phyloP scores from a whole-genome alignment of 2,888 invertebrate species.

The Leptinotarsa tumamoca region DNA sequence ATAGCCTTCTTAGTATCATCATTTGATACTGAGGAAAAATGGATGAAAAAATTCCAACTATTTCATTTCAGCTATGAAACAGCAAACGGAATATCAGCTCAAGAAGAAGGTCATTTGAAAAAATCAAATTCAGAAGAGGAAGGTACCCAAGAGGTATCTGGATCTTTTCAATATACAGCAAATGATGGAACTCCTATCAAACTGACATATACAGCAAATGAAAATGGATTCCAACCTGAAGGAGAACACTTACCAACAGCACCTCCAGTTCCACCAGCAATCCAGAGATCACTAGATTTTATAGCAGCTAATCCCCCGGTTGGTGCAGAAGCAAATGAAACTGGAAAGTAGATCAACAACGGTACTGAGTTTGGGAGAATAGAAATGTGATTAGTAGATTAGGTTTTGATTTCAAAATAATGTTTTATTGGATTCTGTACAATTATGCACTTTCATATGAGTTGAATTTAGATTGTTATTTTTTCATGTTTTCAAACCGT shows the following conservation, averaged over 20 bases:
- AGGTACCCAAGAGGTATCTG: conserved; percentile 20
- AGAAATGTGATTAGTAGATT: neutral
- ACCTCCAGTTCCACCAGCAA: conserved; percentile 80
- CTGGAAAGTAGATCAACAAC: neutral
- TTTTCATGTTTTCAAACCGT: neutral
- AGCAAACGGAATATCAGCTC: conserved; percentile 14
- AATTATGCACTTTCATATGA: neutral
- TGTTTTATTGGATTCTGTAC: neutral
- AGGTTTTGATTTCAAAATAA: neutral
- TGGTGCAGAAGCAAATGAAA: conserved; percentile 28
- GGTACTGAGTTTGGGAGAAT: neutral
- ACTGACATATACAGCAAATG: conserved; percentile 74
- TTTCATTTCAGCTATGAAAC: conserved; percentile 7
- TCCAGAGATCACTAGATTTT: conserved; percentile 75
- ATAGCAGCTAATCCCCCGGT: conserved; percentile 63
- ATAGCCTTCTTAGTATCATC: too few relatives aligned
- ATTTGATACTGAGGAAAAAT: too few relatives aligned
- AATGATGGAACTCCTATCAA: conserved; percentile 57
- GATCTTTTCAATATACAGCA: conserved; percentile 44
- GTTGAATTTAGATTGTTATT: neutral
- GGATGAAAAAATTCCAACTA: too few relatives aligned
- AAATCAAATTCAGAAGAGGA: conserved; percentile 7
- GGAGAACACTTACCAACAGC: conserved; percentile 83
- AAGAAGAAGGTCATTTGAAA: conserved; percentile 22
- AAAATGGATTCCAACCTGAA: conserved; percentile 76